Evolutionary conservation across 2,113 vertebrate species (phyloP).

Genomic region (Gallinago media): DNA sequence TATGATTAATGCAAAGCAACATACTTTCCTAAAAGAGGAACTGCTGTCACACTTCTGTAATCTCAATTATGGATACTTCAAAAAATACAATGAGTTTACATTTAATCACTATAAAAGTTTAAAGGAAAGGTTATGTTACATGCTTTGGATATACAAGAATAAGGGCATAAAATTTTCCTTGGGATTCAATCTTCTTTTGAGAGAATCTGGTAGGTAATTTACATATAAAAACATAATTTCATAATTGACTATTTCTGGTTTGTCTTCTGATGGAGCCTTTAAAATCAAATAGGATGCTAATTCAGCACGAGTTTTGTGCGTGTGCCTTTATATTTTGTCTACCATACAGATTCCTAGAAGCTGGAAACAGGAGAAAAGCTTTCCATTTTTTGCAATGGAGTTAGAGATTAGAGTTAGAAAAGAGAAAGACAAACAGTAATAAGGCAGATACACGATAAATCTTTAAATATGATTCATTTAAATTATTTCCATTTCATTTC

Average conservation of each 20-base stretch:
- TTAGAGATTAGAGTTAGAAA: neutral
- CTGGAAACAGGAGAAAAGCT: neutral
- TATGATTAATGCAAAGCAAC: constrained; percentile 54
- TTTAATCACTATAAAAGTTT: neutral
- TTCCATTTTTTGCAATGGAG: neutral
- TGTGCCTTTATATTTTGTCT: neutral
- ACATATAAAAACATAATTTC: neutral
- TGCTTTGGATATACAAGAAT: neutral
- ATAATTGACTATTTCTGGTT: neutral
- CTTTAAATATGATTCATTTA: neutral
- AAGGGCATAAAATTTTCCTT: neutral
- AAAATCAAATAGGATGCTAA: constrained; percentile 8
- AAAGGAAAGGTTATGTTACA: neutral
- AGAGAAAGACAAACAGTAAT: neutral
- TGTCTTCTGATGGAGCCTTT: neutral
- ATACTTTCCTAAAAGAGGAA: constrained; percentile 54
- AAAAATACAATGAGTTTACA: constrained; percentile 1
- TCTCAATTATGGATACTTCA: constrained; percentile 54
- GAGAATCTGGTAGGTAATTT: neutral
- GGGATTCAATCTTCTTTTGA: neutral
- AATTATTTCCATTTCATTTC: neutral
- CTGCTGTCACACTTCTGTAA: constrained; percentile 21
- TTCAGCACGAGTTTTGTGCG: neutral
- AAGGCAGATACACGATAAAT: neutral
- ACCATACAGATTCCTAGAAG: neutral